Evolutionary conservation across 2,113 vertebrate species (phyloP).

Genomic region (Orcinus orca): DNA sequence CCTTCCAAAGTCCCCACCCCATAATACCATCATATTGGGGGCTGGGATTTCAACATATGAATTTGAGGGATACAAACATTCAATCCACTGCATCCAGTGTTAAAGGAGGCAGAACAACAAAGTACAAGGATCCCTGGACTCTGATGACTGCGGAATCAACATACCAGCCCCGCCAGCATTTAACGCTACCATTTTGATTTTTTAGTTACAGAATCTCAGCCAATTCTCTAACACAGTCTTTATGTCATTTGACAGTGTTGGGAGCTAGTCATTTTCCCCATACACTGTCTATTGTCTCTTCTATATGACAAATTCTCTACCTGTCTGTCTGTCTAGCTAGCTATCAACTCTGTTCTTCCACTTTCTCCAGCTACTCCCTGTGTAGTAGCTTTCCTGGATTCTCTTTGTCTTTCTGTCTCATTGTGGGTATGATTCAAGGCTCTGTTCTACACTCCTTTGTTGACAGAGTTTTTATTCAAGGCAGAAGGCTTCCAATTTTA

Average conservation of each 20-base stretch:
- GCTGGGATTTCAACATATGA: not conserved
- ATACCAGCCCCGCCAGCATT: not conserved
- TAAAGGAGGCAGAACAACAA: not conserved
- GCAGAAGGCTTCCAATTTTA: conserved; percentile 7
- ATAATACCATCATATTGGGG: not conserved
- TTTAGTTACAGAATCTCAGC: not conserved
- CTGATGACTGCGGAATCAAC: not conserved
- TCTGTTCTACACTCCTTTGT: not conserved
- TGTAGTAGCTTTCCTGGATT: not conserved
- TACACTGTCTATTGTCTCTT: not conserved
- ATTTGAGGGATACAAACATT: not conserved
- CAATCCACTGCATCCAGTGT: not conserved
- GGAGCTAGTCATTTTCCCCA: not conserved
- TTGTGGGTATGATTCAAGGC: not conserved
- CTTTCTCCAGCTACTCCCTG: not conserved
- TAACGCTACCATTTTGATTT: not conserved
- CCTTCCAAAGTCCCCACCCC: not conserved
- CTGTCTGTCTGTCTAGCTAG: not conserved
- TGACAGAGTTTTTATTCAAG: conserved; percentile 8
- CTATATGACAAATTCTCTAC: not conserved
- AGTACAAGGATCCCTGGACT: not conserved
- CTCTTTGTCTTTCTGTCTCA: not conserved
- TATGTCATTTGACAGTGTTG: not conserved
- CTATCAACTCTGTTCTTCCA: not conserved
- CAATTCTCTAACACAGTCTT: not conserved